Evolutionary conservation across 2,797 vertebrate species (phyloP).

Genomic region (Lutjanus argentimaculatus): DNA sequence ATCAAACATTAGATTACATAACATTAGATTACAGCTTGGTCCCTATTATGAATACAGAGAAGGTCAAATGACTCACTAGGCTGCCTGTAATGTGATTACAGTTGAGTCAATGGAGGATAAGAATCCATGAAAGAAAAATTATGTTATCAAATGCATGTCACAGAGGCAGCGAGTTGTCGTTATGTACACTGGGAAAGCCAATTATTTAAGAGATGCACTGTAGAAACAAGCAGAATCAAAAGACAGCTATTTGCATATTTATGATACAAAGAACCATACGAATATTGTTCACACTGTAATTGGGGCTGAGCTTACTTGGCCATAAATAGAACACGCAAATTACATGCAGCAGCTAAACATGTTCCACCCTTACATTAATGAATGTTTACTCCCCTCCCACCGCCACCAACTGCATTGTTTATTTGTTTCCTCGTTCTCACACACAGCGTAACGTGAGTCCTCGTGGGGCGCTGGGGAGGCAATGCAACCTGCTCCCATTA

Average conservation of each 20-base stretch:
- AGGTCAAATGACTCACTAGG: slow-evolving; percentile 82
- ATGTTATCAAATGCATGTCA: slow-evolving; percentile 70
- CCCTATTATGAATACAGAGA: slow-evolving; percentile 74
- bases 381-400: slow-evolving; percentile 53
- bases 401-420: slow-evolving; percentile 36
- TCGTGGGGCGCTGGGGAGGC: slow-evolving; percentile 40
- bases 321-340: slow-evolving; percentile 74
- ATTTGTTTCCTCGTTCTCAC: slow-evolving; percentile 46
- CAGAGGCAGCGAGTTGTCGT: slow-evolving; percentile 52
- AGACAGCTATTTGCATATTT: slow-evolving; percentile 73
- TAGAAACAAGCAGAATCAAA: slow-evolving; percentile 69
- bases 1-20: slow-evolving; percentile 77
- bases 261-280: slow-evolving; percentile 56
- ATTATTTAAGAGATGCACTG: slow-evolving; percentile 68
- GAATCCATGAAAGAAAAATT: slow-evolving; percentile 71
- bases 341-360: slow-evolving; percentile 64
- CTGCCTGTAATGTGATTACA: slow-evolving; percentile 78
- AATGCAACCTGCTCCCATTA: slow-evolving; percentile 72
- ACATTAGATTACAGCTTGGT: slow-evolving; percentile 74
- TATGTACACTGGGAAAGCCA: slow-evolving; percentile 54
- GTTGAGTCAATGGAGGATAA: slow-evolving; percentile 76
- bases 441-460: slow-evolving; percentile 20
- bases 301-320: slow-evolving; percentile 61
- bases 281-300: slow-evolving; percentile 66
- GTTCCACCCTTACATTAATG: slow-evolving; percentile 62